These are phyloP conservation scores for Malurus splendens DNA, from an alignment of 2,797 vertebrate species.

Conservation along the genomic window DNA sequence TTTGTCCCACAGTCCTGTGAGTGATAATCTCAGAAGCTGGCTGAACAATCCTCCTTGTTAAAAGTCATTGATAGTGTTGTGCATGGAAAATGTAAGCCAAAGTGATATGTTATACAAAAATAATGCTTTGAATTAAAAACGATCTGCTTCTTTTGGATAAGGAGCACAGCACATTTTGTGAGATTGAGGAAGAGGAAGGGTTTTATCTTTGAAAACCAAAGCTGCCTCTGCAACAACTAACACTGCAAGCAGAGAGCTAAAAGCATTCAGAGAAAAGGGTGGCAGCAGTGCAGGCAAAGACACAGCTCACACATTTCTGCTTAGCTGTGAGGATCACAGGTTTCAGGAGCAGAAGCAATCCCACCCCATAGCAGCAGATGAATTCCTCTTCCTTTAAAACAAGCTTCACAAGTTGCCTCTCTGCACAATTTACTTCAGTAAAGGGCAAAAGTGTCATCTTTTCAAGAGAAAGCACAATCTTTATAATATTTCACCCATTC, in stretches of 20 bases:
- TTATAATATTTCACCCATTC: background rate
- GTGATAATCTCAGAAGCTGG: background rate
- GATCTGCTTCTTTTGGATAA: background rate
- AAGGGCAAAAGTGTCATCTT: background rate
- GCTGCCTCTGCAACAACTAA: background rate
- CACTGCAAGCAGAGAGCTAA: background rate
- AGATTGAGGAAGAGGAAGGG: background rate
- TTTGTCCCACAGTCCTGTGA: background rate
- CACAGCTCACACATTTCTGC: background rate
- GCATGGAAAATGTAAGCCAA: background rate
- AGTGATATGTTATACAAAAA: background rate
- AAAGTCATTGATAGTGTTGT: background rate
- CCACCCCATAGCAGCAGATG: background rate
- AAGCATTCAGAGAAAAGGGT: background rate
- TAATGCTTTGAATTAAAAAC: background rate
- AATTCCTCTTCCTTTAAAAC: background rate
- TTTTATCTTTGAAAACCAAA: background rate
- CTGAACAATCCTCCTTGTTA: background rate
- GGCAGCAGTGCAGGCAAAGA: background rate
- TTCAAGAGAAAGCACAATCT: background rate
- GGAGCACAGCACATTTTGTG: background rate
- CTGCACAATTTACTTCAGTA: background rate
- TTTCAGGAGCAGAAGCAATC: background rate
- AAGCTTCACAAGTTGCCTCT: background rate
- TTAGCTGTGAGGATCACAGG: background rate